Evolutionary conservation across 1,140 invertebrate species (phyloP).

Genomic region (Pseudoatta argentina): DNA sequence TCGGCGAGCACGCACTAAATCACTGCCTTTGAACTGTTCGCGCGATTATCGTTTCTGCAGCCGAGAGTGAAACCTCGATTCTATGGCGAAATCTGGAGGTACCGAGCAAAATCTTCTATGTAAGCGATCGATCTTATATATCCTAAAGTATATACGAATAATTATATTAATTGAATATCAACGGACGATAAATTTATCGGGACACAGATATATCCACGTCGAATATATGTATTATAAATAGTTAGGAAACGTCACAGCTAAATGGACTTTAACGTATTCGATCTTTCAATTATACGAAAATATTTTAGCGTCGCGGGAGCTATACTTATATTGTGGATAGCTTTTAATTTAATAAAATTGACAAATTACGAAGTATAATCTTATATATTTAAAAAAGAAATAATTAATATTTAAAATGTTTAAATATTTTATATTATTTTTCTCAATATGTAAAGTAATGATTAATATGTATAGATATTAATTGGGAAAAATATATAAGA

Average conservation of each 20-base stretch:
- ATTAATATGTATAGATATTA: neutral
- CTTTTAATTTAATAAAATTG: neutral
- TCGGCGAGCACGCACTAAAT: constrained; percentile 65
- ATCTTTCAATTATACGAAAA: constrained; percentile 40
- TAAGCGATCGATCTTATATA: constrained; percentile 43
- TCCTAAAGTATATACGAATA: neutral
- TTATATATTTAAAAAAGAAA: neutral
- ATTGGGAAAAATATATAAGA: neutral
- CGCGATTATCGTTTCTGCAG: constrained; percentile 71
- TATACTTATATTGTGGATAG: constrained; percentile 19
- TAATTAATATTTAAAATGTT: neutral
- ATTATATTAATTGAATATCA: constrained; percentile 53
- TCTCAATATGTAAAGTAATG: neutral
- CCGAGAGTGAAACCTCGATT: constrained; percentile 55
- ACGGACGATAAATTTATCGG: constrained; percentile 21
- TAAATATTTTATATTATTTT: constrained; percentile 15
- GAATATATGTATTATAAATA: neutral
- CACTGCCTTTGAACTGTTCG: constrained; percentile 66
- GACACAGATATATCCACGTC: constrained; percentile 5
- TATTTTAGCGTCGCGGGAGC: constrained; percentile 22
- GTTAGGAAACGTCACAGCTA: neutral
- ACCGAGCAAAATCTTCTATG: constrained; percentile 1
- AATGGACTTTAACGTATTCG: constrained; percentile 26
- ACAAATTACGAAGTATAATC: neutral
- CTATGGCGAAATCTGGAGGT: constrained; percentile 41